Evolutionary conservation across 2,113 vertebrate species (phyloP).

Genomic region (Hippocampus zosterae): DNA sequence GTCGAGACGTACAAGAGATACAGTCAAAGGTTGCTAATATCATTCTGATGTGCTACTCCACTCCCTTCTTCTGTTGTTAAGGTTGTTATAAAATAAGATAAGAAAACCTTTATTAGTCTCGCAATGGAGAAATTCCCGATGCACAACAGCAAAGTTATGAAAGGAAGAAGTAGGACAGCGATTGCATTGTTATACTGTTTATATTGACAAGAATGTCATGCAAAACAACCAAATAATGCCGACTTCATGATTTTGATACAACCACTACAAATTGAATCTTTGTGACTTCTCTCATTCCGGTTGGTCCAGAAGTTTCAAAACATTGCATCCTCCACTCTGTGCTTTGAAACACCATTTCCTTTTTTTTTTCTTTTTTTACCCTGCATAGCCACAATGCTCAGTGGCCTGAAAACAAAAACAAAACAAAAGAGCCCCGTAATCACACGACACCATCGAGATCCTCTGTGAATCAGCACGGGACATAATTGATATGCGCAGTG

Average conservation of each 20-base stretch:
- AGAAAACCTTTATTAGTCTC: too few species aligned
- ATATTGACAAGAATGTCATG: conserved; percentile 46
- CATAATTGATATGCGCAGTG: conserved; percentile 3
- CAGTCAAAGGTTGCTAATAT: too few species aligned
- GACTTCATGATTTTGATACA: not conserved
- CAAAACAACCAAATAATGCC: conserved; percentile 33
- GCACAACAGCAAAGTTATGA: too few species aligned
- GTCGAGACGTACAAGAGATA: too few species aligned
- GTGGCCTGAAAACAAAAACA: not conserved
- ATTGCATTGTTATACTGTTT: conserved; percentile 24
- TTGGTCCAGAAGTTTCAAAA: not conserved
- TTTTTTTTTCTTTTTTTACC: not conserved
- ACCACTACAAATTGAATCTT: not conserved
- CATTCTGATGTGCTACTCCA: too few species aligned
- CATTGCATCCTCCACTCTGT: not conserved
- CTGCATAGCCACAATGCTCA: not conserved
- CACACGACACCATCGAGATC: not conserved
- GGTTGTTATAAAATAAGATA: too few species aligned
- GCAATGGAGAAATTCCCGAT: too few species aligned
- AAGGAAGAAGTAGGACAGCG: too few species aligned
- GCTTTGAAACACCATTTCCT: not conserved
- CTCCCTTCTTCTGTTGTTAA: too few species aligned
- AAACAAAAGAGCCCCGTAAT: not conserved
- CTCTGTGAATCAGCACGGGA: not conserved
- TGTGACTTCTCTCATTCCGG: not conserved